These are phyloP conservation scores for Ciconia maguari DNA, from an alignment of 2,113 vertebrate genomes.

Conservation along the genomic window DNA sequence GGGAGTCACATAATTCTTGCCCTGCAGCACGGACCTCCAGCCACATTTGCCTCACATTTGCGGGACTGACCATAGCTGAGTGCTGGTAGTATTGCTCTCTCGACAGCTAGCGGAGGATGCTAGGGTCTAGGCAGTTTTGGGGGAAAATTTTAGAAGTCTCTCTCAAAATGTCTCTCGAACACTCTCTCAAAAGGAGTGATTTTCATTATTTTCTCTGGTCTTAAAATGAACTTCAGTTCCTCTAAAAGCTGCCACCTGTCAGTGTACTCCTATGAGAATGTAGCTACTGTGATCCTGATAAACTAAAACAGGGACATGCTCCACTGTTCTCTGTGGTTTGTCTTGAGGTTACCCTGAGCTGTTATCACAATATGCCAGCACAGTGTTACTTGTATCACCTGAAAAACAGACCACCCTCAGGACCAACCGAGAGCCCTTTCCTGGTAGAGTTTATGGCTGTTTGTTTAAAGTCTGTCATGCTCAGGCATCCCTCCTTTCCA, in stretches of 20 bases:
- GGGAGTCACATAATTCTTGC: neutral
- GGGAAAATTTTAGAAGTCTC: neutral
- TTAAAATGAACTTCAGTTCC: neutral
- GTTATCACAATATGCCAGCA: neutral
- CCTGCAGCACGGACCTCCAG: neutral
- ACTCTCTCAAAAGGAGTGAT: neutral
- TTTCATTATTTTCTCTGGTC: neutral
- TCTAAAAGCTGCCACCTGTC: neutral
- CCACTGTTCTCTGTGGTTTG: neutral
- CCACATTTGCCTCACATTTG: neutral
- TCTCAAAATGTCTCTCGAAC: neutral
- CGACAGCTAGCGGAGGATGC: fast-evolving
- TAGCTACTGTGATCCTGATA: neutral
- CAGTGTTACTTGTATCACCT: neutral
- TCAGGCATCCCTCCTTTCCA: neutral
- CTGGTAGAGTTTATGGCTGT: neutral
- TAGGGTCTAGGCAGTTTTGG: neutral
- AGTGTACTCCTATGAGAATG: neutral
- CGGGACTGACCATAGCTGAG: neutral
- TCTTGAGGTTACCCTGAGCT: neutral
- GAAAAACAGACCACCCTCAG: neutral
- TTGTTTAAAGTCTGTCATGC: fast-evolving
- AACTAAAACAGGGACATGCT: neutral
- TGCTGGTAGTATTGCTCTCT: neutral
- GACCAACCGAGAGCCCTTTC: neutral